Percentiles rank a stretch among this genome's conserved stretches.
These are phyloP conservation scores for Corydoras maculifer DNA, from an alignment of 2,113 vertebrate genomes.

Conservation along the genomic window DNA sequence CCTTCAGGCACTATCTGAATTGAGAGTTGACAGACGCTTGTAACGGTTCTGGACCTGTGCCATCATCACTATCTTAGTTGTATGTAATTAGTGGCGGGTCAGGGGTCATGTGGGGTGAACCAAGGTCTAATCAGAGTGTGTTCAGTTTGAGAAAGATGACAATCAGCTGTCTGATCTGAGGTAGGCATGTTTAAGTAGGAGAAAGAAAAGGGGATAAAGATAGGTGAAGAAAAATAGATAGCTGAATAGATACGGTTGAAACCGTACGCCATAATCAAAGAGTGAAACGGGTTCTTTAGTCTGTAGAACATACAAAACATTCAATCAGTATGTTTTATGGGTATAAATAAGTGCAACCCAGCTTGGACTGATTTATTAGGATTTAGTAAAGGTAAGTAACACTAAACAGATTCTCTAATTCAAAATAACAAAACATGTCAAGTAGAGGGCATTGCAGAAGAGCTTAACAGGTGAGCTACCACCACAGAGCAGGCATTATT, in stretches of 20 bases:
- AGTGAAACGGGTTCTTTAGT: background rate
- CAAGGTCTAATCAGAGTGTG: conserved; percentile 2
- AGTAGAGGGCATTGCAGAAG: no score
- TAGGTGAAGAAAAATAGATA: background rate
- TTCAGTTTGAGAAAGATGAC: conserved; percentile 27
- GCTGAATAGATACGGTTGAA: background rate
- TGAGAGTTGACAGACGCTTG: conserved; percentile 7
- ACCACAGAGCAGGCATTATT: no score
- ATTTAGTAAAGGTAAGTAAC: no score
- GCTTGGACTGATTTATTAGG: no score
- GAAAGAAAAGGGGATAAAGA: background rate
- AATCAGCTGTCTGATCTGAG: conserved; percentile 17
- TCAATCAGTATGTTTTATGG: no score
- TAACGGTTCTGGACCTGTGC: conserved; percentile 36
- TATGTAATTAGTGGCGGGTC: conserved; percentile 59
- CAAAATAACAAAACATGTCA: no score
- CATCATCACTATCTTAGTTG: conserved; percentile 49
- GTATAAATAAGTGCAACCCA: no score
- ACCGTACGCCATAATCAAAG: background rate
- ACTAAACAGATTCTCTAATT: no score
- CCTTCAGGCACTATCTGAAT: conserved; percentile 4
- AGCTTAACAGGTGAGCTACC: no score
- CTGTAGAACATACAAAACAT: no score
- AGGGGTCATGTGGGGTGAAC: conserved; percentile 63
- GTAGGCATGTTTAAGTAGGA: background rate